Percentiles rank a stretch among this genome's conserved stretches.
phyloP scores from a whole-genome alignment of 1,140 invertebrate genomes.

The Sitodiplosis mosellana region DNA sequence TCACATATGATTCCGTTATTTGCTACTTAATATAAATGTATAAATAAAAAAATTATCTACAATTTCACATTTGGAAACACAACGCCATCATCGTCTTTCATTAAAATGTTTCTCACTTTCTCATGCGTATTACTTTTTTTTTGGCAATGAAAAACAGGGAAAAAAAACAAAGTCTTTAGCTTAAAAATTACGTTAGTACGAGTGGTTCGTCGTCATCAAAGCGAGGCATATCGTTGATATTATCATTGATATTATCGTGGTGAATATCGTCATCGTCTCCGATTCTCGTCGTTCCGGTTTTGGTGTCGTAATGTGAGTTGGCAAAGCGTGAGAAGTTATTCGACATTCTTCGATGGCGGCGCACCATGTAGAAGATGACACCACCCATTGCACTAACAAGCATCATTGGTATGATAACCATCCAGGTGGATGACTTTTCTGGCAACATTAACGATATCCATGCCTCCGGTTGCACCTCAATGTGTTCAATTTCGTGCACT shows the following conservation, averaged over 20 bases:
- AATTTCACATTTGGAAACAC: background rate
- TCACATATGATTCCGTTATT: background rate
- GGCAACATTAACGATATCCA: constrained; percentile 14
- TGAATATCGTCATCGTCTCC: constrained; percentile 66
- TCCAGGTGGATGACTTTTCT: constrained; percentile 9
- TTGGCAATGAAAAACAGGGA: background rate
- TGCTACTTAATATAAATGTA: background rate
- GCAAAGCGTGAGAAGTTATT: constrained; percentile 64
- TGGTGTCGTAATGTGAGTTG: constrained; percentile 69
- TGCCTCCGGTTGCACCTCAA: constrained; percentile 2
- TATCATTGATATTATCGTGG: constrained; percentile 28
- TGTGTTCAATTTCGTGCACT: constrained; percentile 4
- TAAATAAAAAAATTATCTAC: background rate
- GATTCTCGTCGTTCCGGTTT: constrained; percentile 70
- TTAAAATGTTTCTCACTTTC: background rate
- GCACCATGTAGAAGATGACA: constrained; percentile 41
- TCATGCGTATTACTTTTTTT: background rate
- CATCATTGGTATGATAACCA: constrained; percentile 26
- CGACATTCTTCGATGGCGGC: constrained; percentile 54
- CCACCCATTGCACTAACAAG: constrained; percentile 36
- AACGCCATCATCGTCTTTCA: background rate
- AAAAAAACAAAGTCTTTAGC: too few species aligned
- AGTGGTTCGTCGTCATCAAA: constrained; percentile 88
- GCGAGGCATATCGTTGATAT: constrained; percentile 47
- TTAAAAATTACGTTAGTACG: constrained; percentile 52